Evolutionary conservation across 2,113 vertebrate species (phyloP).

Genomic region (Daboia siamensis): DNA sequence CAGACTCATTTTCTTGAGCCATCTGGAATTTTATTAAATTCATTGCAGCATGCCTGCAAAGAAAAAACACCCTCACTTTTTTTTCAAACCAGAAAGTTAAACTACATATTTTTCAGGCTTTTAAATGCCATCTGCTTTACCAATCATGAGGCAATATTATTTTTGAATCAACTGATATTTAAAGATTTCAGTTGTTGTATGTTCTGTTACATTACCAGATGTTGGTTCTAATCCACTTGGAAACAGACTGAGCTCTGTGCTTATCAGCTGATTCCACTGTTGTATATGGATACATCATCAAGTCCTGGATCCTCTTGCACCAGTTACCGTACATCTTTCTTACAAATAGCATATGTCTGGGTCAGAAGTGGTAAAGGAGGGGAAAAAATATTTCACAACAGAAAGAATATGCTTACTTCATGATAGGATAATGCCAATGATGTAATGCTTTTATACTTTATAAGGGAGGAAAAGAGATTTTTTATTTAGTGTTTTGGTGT

Average conservation of each 20-base stretch:
- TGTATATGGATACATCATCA: neutral
- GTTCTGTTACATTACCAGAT: neutral
- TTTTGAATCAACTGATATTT: neutral
- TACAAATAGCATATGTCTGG: neutral
- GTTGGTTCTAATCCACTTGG: neutral
- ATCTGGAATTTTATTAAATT: neutral
- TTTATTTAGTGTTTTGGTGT: neutral
- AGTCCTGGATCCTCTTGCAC: neutral
- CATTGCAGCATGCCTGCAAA: neutral
- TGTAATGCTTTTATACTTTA: neutral
- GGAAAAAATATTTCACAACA: neutral
- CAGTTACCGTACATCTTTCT: neutral
- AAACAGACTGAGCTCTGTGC: neutral
- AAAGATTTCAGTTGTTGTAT: neutral
- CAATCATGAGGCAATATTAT: neutral
- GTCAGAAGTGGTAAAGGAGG: neutral
- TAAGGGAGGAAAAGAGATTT: neutral
- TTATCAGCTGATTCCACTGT: neutral
- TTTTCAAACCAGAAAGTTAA: neutral
- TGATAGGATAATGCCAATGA: neutral
- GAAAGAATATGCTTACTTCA: neutral
- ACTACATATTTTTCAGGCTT: neutral
- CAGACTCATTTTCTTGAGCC: neutral
- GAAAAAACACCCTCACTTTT: neutral
- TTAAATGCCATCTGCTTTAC: neutral